Base-by-base conservation (phyloP, 35 echinoderm and acorn worm species). In the Anneissia japonica region DNA sequence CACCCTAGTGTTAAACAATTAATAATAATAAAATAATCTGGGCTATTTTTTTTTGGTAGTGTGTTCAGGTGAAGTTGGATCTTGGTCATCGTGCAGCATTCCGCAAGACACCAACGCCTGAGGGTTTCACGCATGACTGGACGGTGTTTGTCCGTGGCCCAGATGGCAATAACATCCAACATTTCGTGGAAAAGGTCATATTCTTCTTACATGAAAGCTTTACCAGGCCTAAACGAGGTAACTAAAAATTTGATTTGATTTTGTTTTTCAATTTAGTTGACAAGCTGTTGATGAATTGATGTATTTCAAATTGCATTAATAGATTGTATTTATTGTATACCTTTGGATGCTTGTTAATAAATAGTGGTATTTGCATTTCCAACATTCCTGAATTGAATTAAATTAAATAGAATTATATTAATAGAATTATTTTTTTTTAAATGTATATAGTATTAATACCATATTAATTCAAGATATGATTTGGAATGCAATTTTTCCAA, bases 121-220 rank as follows among this genome's bases (percentile, higher is more conserved):
- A 99, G 14, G 96, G 96, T 13, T 94, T 94, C 84, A 99, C 96
- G 11, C 96, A 99, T 82, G 96, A 99, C 92, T 99, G 96, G 96
- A 51, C 74, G 13, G 92, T 99, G 45, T 99, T 99, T 90, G 96
- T 99, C 6, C 82, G 96, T 41, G 96, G 96, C 5, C 86, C 96
- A 80, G 95, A 94, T 31, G 92, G 92, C 28, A 99, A 89, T 83
- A 84, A 88, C 37, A 99, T 99, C 31, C 77, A 90, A n/a, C 96
- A 99, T 32, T 99, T 94, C 82, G 92, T 99, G 9, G 96, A 94
- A n/a, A 99, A 94, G 43, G 96, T 99, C 3, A 87, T 94, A 0
- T 99, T 99, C 83, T 79, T 89, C 33, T 89, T 99, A 16, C 96
- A 99, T 85, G 96, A 99, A 23, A 99, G 92, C 74, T 99, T 99